These are phyloP conservation scores for Circaetus cinerascens DNA, from an alignment of 2,113 vertebrate species.

Conservation along the genomic window DNA sequence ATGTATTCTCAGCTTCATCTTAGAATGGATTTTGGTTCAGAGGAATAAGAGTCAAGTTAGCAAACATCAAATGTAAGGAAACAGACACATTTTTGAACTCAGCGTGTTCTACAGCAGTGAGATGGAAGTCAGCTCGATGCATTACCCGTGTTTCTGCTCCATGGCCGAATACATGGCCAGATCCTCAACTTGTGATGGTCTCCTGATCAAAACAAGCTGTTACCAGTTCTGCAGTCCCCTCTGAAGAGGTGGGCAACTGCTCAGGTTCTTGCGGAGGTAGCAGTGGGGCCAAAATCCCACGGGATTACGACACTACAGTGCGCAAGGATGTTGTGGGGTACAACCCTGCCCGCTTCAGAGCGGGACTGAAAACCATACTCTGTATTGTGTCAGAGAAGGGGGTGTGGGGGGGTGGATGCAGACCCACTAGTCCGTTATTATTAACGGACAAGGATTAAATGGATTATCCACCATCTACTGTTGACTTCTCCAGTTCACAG, in stretches of 20 bases:
- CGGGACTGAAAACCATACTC: background rate
- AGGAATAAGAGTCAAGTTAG: background rate
- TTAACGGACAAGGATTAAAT: background rate
- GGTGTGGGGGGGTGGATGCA: fast-evolving
- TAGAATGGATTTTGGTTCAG: background rate
- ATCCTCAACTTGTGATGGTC: background rate
- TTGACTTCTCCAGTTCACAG: background rate
- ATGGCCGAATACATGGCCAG: background rate
- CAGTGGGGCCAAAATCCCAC: background rate
- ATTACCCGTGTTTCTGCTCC: background rate
- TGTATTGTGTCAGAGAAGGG: background rate
- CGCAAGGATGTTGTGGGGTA: background rate
- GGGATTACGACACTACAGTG: background rate
- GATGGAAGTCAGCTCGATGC: background rate
- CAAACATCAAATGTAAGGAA: background rate
- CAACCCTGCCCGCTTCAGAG: background rate
- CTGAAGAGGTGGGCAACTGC: background rate
- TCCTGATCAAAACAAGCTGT: background rate
- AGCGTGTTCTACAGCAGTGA: background rate
- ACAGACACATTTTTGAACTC: background rate
- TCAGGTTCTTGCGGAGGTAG: background rate
- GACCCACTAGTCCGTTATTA: background rate
- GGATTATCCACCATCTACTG: background rate
- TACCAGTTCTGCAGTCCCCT: background rate
- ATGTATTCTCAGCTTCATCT: background rate